A percentile compares a stretch with the other conserved stretches of the same genome.
These are phyloP conservation scores for Nemurella pictetii DNA, from an alignment of 2,888 invertebrate genomes.

Conservation along the genomic window DNA sequence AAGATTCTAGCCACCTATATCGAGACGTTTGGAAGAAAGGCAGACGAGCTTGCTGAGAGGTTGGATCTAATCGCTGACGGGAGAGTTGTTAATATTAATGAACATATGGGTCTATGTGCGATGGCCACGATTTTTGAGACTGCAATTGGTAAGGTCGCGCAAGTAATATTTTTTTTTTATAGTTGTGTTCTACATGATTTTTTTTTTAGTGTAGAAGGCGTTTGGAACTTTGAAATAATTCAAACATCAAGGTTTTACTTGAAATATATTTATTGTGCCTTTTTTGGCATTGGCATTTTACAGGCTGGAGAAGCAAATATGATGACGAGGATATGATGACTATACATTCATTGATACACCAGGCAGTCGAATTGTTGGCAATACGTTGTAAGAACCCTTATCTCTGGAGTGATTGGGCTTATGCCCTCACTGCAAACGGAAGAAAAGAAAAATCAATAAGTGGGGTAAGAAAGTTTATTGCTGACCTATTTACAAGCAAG, in stretches of 20 bases:
- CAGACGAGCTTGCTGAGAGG: constrained; percentile 14
- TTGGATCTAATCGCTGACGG: constrained; percentile 15
- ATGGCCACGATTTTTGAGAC: constrained; percentile 40
- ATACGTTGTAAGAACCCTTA: not conserved
- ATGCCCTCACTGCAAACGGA: too few relatives aligned
- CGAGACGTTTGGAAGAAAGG: constrained; percentile 30
- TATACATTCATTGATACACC: not conserved
- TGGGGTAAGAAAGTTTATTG: too few relatives aligned
- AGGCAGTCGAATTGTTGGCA: not conserved
- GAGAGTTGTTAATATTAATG: constrained; percentile 22
- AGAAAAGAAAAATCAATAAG: too few relatives aligned
- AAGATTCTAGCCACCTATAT: constrained; percentile 31
- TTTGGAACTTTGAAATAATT: too few relatives aligned
- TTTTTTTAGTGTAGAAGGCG: too few relatives aligned
- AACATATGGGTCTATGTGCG: constrained; percentile 37
- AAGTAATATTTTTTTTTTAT: too few relatives aligned
- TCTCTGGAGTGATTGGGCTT: not conserved
- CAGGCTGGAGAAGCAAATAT: not conserved
- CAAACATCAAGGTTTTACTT: too few relatives aligned
- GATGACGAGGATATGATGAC: not conserved
- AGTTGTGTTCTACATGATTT: constrained; percentile 39
- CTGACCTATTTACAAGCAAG: too few relatives aligned
- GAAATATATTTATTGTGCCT: too few relatives aligned
- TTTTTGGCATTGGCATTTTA: too few relatives aligned
- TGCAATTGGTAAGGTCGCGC: constrained; percentile 38